phyloP scores from a whole-genome alignment of 1,140 invertebrate genomes.

The Drosophila saltans region DNA sequence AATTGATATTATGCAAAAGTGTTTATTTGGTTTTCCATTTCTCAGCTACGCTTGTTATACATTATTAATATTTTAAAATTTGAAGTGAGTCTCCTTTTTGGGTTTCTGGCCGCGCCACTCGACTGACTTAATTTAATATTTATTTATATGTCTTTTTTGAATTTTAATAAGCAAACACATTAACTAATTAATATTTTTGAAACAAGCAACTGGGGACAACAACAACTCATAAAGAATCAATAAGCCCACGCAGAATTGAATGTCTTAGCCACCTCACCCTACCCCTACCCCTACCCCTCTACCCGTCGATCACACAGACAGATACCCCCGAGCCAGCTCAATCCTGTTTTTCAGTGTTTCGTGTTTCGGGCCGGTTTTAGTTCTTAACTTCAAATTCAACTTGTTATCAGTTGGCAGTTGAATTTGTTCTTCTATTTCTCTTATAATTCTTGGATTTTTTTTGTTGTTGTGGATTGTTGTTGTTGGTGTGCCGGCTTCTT shows the following conservation, averaged over 20 bases:
- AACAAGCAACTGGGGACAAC: slow-evolving; percentile 50
- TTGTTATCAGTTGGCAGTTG: slow-evolving; percentile 42
- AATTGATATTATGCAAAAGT: slow-evolving; percentile 50
- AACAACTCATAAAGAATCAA: slow-evolving; percentile 68
- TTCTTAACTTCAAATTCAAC: slow-evolving; percentile 34
- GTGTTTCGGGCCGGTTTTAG: slow-evolving; percentile 42
- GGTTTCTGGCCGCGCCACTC: slow-evolving; percentile 19
- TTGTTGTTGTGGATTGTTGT: slow-evolving; percentile 29
- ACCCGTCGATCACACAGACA: neutral
- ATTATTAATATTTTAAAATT: slow-evolving; percentile 58
- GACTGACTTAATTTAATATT: slow-evolving; percentile 56
- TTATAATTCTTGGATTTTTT: slow-evolving; percentile 20
- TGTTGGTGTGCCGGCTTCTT: slow-evolving; percentile 44
- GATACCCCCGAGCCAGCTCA: slow-evolving; percentile 26
- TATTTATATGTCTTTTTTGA: slow-evolving; percentile 53
- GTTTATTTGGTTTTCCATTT: slow-evolving; percentile 42
- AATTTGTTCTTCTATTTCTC: slow-evolving; percentile 20
- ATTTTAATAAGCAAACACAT: slow-evolving; percentile 59
- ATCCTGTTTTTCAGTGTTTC: slow-evolving; percentile 40
- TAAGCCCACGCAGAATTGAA: slow-evolving; percentile 42
- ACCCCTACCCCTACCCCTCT: no score
- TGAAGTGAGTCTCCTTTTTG: slow-evolving; percentile 26
- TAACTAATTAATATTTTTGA: slow-evolving; percentile 71
- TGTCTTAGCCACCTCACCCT: neutral
- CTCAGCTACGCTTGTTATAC: slow-evolving; percentile 32